phyloP scores from a whole-genome alignment of 2,797 vertebrate genomes.

The Lepus oiostolus region DNA sequence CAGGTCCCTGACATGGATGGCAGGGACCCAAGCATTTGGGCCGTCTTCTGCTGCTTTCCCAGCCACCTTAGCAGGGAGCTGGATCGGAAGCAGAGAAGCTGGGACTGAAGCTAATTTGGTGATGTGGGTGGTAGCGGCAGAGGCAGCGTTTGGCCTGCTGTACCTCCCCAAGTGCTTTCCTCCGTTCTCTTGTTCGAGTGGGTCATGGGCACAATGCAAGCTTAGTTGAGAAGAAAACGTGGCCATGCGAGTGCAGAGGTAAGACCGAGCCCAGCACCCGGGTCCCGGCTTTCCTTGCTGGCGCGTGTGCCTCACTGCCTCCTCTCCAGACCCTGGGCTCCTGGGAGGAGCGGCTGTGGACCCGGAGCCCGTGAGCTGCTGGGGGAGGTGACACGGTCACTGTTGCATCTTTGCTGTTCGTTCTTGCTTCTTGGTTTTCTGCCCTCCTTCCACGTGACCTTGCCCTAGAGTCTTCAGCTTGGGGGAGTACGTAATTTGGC shows the following conservation, averaged over 20 bases:
- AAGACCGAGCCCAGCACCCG: neutral
- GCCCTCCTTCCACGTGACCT: neutral
- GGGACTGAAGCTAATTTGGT: too few relatives aligned
- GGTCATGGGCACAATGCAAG: neutral
- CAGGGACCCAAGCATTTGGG: too few relatives aligned
- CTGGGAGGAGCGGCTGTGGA: neutral
- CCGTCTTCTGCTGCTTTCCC: too few relatives aligned
- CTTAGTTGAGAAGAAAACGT: neutral
- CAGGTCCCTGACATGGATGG: too few relatives aligned
- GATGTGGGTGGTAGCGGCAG: too few relatives aligned
- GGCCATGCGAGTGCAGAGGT: neutral
- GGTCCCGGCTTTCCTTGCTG: neutral
- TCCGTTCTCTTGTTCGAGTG: neutral
- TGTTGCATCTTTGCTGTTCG: neutral
- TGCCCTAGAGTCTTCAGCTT: neutral
- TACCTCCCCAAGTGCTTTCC: too few relatives aligned
- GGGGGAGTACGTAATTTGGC: neutral
- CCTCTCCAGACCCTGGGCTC: neutral
- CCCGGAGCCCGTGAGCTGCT: accelerated
- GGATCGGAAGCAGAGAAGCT: too few relatives aligned
- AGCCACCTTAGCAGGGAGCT: too few relatives aligned
- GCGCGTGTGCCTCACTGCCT: neutral
- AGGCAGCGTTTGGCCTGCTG: too few relatives aligned
- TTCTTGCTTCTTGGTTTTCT: neutral
- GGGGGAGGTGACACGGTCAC: too few relatives aligned